Base-by-base conservation (phyloP, 2,888 invertebrate genomes). In the Eupithecia exiguata region DNA sequence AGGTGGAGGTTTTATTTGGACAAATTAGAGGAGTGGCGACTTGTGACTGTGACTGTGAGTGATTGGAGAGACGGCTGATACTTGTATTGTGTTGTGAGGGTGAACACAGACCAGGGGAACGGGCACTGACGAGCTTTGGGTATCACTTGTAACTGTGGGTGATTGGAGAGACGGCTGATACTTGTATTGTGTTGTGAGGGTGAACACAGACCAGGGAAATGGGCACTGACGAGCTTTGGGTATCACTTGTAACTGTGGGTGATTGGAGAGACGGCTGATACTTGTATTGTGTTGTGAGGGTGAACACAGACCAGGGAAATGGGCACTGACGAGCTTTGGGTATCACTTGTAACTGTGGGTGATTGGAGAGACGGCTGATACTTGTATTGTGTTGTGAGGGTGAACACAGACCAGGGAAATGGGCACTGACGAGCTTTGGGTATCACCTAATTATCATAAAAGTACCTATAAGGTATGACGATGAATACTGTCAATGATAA, bases 1-100 rank as follows among this genome's bases (percentile, higher is more conserved):
- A 25, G 58, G 58, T 58, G 58, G 25, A 58, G 53, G 25, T 12
- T 78, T 75, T 78, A 79, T 80, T 80, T 80, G 70, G 75, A 78
- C 72, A 77, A 75, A 77, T 78, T 77, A 72, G 76, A 74, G 72
- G 72, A 68, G 49, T 9, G 14, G 14, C 21, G 65, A 65, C 36
- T 2, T 9, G 62, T 36, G 36, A 4, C 6, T n/a, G n/a, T n/a
- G n/a, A n/a, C n/a, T 21, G 10, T 21, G 49, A 53, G 21, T 21
- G 9, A 53, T n/a, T 53, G 49, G n/a, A 49, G 49, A 53, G 49
- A 18, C 18, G 46, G 7, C 49, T 49, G 49, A 9, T 18, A 5
- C 1, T 46, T 6, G 2, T 18, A 10, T 10, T 53, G 49, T 53
- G n/a, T n/a, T n/a, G n/a, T 53, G 4, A 18, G 49, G 49, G 0